Evolutionary conservation across 2,797 vertebrate genomes (phyloP), one percentile per base, ranked within the genome.

Genomic region (Selene dorsalis): DNA sequence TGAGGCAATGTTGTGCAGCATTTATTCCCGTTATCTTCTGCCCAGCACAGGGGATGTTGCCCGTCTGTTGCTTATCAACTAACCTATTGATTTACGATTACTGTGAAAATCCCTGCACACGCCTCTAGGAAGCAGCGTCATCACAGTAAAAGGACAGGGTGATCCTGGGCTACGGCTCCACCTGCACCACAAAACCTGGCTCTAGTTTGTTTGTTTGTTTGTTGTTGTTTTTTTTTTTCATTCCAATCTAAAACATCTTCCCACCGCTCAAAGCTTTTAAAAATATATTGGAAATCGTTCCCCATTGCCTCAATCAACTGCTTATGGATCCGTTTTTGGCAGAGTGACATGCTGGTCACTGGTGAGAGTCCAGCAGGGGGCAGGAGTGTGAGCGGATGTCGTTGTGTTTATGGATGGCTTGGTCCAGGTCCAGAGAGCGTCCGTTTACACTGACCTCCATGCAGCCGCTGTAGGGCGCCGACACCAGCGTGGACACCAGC

Each of bases 341-440:
- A 79, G 74, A 72, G 47, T 67, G 52, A 24, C 38, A 14, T 6
- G 2, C 22, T 14, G 74, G 66, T 93, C 92, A 94, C 84, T 92
- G 90, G 75, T 82, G 82, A 10, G 89, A 82, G 75, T 88, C 92
- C 92, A 94, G 89, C 7, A 96, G 95, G 81, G 98, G 98, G 88
- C 98, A 99, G 90, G 98, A 97, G 89, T 99, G 97, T 18, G 98
- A 97, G 77, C 95, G 96, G 91, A 99, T 97, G 89, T 98, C 96
- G 6, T 93, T 96, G 94, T 98, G 95, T 87, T 99, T 99, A 90
- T 97, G 94, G 63, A 94, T 71, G 66, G 98, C 97, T 56, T 95
- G 94, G 1, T 99, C 98, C 86, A 98, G 92, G 88, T 99, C 98
- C 92, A 99, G 84, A 4, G 74, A 7, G 26, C 79, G 91, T 70